Evolutionary conservation across 2,113 vertebrate species (phyloP), one percentile per base, ranked within the genome.

Genomic region (Hassar affinis): DNA sequence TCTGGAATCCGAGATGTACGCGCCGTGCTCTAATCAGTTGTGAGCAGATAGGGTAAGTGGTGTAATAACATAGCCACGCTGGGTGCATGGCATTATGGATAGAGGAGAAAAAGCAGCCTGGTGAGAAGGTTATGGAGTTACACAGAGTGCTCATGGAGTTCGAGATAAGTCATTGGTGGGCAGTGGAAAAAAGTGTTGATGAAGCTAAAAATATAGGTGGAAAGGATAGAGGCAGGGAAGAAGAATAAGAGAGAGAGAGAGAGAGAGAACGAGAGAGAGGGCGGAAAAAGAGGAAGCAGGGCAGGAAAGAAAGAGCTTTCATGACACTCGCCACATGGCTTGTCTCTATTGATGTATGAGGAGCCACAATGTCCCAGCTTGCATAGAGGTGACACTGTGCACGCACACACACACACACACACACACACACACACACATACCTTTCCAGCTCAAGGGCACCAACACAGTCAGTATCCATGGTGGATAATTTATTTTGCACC

Each of bases 331-430:
- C 82, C 85, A 64, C 77, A 83, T 84, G 33, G 83, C 83, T 85
- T 86, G 82, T 86, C 82, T 80, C 38, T 49, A 80, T 61, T 88
- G 87, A 85, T 88, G 87, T 82, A 86, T 85, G 83, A 81, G 61
- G 25, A 84, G 77, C 56, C 85, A 76, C 87, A 56, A 51, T 72
- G 61, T 86, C 83, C 83, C n/a, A 82, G 74, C 64, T 62, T 76
- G 84, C 56, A 85, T 52, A 83, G 83, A 88, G 87, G 87, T 88
- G 87, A 88, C 85, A 88, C 83, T 35, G 64, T 76, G 33, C 18
- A 79, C 81, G 78, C 76, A 82, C 3, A 69, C 83, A 84, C 64
- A 27, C 80, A 84, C 45, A 69, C 72, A 54, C 49, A 81, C 47
- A 71, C 83, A 84, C 54, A 35, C 80, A 81, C 47, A 61, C 72